phyloP scores from a whole-genome alignment of 2,113 vertebrate species.

The Calyptomena viridis region DNA sequence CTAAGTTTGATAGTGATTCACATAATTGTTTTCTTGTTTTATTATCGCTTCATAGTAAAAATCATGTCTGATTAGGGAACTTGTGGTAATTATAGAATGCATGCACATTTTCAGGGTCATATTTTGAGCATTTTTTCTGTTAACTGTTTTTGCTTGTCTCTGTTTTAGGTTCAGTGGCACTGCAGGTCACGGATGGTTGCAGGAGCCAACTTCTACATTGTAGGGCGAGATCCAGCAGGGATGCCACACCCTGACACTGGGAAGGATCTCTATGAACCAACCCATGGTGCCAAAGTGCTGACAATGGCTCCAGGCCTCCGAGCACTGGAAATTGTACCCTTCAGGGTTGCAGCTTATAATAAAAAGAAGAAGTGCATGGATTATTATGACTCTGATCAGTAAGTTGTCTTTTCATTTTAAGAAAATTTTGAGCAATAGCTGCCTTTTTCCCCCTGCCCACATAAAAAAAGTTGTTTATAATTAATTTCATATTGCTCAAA shows the following conservation, averaged over 20 bases:
- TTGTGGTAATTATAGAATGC: neutral
- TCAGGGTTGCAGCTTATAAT: slow-evolving; percentile 96
- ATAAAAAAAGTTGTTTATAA: neutral
- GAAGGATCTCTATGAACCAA: slow-evolving; percentile 94
- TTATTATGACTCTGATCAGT: slow-evolving; percentile 93
- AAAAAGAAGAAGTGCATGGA: slow-evolving; percentile 93
- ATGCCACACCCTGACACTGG: slow-evolving; percentile 95
- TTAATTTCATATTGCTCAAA: neutral
- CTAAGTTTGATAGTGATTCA: neutral
- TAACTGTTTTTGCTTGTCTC: neutral
- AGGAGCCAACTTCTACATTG: slow-evolving; percentile 98
- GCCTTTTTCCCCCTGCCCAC: neutral
- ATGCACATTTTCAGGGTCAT: neutral
- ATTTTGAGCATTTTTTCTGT: neutral
- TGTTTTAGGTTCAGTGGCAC: slow-evolving; percentile 95
- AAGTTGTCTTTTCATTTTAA: slow-evolving; percentile 68
- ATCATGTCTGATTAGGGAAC: neutral
- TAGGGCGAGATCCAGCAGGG: slow-evolving; percentile 95
- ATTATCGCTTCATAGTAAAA: neutral
- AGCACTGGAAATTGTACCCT: slow-evolving; percentile 94
- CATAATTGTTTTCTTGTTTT: neutral
- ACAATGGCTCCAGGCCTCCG: slow-evolving; percentile 98
- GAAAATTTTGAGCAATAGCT: neutral
- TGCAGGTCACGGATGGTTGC: slow-evolving; percentile 97
- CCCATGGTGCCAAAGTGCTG: slow-evolving; percentile 94